A percentile compares a stretch with the other conserved stretches of the same genome.
phyloP scores from a whole-genome alignment of 2,113 vertebrate genomes.

The Cyanoramphus novaezelandiae region DNA sequence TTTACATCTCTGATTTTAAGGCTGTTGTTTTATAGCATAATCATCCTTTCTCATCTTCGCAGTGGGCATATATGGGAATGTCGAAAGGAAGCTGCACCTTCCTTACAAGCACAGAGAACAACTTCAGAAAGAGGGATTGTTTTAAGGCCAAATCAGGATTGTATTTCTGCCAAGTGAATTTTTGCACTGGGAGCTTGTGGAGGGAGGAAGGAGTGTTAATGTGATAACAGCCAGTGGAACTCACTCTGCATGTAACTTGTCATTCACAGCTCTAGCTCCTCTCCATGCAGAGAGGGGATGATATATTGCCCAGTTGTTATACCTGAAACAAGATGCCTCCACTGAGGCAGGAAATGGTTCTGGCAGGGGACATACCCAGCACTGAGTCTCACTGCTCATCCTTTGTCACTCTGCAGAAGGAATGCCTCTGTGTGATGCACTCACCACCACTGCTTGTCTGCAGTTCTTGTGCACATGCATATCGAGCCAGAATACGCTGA shows the following conservation, averaged over 20 bases:
- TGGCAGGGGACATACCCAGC: not conserved
- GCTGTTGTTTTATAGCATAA: not conserved
- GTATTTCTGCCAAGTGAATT: conserved; percentile 19
- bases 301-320: not conserved
- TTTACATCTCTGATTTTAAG: not conserved
- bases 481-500: not conserved
- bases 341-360: not conserved
- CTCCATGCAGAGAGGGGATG: not conserved
- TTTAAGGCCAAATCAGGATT: not conserved
- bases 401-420: not conserved
- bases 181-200: not conserved
- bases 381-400: not conserved
- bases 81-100: not conserved
- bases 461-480: rapidly evolving
- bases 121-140: not conserved
- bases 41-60: not conserved
- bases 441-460: not conserved
- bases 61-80: not conserved
- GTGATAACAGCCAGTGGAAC: conserved; percentile 12
- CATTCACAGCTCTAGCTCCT: not conserved
- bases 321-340: not conserved
- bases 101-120: not conserved
- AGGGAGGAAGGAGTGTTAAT: conserved; percentile 29
- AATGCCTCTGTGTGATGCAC: not conserved
- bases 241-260: not conserved